phyloP scores from a whole-genome alignment of 1,140 invertebrate species.

The Hermetia illucens region DNA sequence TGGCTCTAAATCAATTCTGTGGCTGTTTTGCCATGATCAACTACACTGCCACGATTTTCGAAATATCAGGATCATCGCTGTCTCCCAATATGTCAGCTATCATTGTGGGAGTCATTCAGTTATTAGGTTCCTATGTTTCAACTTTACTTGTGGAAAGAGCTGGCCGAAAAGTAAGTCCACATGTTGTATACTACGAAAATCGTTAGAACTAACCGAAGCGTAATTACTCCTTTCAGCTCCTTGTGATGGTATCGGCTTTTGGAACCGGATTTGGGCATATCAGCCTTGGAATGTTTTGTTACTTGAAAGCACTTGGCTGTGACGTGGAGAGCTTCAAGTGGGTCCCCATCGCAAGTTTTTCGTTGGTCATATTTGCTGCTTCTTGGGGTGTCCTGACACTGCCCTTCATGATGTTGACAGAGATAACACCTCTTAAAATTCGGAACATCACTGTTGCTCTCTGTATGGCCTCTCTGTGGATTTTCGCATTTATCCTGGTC shows the following conservation, averaged over 20 bases:
- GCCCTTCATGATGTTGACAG: slow-evolving; percentile 21
- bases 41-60: slow-evolving; percentile 47
- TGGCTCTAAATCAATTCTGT: slow-evolving; percentile 31
- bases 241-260: slow-evolving; percentile 17
- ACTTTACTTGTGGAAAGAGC: slow-evolving; percentile 36
- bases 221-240: too few species aligned
- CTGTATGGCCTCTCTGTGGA: slow-evolving; percentile 18
- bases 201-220: too few species aligned
- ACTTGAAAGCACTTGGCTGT: slow-evolving; percentile 6
- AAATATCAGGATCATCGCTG: slow-evolving; percentile 40
- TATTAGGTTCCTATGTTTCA: slow-evolving; percentile 33
- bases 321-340: slow-evolving; percentile 14
- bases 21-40: slow-evolving; percentile 39
- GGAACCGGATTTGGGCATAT: slow-evolving; percentile 17
- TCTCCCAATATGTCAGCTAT: slow-evolving; percentile 49
- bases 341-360: slow-evolving; percentile 21
- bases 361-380: slow-evolving; percentile 22
- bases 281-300: slow-evolving; percentile 16
- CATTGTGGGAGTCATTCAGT: slow-evolving; percentile 50
- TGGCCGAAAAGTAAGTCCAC: slow-evolving; percentile 34
- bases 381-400: slow-evolving; percentile 18
- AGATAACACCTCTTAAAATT: slow-evolving; percentile 23
- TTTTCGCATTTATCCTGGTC: slow-evolving; percentile 13
- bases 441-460: slow-evolving; percentile 17
- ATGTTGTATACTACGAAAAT: too few species aligned